These are phyloP conservation scores for rat (Rattus norvegicus) DNA, from an alignment of 2,113 vertebrate species.

Conservation along the genomic window DNA sequence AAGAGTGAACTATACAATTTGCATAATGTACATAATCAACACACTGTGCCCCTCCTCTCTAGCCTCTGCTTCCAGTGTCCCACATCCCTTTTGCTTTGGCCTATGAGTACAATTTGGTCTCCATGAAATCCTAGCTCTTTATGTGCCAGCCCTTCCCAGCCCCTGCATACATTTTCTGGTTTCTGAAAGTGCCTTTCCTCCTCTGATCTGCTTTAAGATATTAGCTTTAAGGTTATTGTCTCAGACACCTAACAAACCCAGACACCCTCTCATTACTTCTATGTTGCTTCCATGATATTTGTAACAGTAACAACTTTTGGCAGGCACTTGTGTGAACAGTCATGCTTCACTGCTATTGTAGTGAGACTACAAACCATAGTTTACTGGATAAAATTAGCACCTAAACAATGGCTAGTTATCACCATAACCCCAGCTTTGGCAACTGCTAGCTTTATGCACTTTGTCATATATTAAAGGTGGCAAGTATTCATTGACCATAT, in stretches of 20 bases:
- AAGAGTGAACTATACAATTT: background rate
- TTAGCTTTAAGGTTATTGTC: background rate
- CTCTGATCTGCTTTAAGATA: background rate
- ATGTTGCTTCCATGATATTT: too few species aligned
- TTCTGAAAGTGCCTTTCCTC: background rate
- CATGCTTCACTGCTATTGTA: background rate
- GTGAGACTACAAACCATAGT: background rate
- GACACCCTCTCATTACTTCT: background rate
- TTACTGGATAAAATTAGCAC: background rate
- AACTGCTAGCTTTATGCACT: background rate
- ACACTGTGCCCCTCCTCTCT: rapidly evolving
- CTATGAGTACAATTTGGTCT: background rate
- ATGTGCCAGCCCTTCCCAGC: rapidly evolving
- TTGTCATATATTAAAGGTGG: background rate
- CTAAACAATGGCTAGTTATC: background rate
- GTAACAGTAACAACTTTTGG: background rate
- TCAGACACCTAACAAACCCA: background rate
- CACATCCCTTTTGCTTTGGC: too few species aligned
- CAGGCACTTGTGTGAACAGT: background rate
- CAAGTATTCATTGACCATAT: background rate
- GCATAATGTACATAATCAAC: rapidly evolving
- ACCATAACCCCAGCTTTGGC: background rate
- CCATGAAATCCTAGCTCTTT: background rate
- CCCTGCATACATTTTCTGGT: background rate
- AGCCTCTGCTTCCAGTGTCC: background rate